A percentile compares a stretch with the other conserved stretches of the same genome.
These are phyloP conservation scores for Bilobella aurantiaca DNA, from an alignment of 1,140 invertebrate species.

Conservation along the genomic window DNA sequence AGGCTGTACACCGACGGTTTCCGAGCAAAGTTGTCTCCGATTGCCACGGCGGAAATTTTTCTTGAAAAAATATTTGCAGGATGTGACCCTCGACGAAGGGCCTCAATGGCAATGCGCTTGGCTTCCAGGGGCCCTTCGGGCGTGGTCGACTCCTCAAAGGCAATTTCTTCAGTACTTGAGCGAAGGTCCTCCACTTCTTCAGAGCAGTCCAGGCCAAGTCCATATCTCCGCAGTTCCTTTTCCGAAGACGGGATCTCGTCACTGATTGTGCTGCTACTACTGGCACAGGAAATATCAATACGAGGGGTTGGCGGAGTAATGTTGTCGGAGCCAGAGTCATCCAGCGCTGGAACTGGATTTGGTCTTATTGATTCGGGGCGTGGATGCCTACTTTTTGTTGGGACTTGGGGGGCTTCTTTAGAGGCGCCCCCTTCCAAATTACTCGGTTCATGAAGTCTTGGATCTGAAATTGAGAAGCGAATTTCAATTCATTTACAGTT, in stretches of 20 bases:
- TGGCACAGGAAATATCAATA: slow-evolving; percentile 75
- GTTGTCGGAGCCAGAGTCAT: slow-evolving; percentile 56
- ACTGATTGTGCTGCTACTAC: slow-evolving; percentile 72
- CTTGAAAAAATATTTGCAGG: slow-evolving; percentile 32
- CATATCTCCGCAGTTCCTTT: slow-evolving; percentile 51
- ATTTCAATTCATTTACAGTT: not conserved
- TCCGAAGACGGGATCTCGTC: slow-evolving; percentile 60
- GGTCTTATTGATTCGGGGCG: slow-evolving; percentile 30
- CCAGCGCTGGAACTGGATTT: slow-evolving; percentile 49
- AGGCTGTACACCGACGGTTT: slow-evolving; percentile 33
- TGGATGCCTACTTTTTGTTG: too few relatives aligned
- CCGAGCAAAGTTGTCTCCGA: slow-evolving; percentile 16
- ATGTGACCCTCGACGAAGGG: slow-evolving; percentile 34
- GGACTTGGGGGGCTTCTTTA: slow-evolving; percentile 12
- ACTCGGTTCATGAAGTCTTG: slow-evolving; percentile 15
- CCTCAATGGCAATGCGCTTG: slow-evolving; percentile 31
- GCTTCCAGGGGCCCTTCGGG: slow-evolving; percentile 40
- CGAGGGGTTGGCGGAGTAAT: slow-evolving; percentile 57
- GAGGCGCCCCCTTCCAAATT: slow-evolving; percentile 4
- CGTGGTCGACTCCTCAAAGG: slow-evolving; percentile 19
- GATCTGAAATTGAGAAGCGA: too few relatives aligned
- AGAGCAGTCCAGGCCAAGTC: slow-evolving; percentile 51
- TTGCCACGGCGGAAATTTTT: slow-evolving; percentile 20
- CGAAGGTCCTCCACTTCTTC: slow-evolving; percentile 67
- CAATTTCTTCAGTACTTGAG: slow-evolving; percentile 48